A percentile compares a stretch with the other conserved stretches of the same genome.
These are phyloP conservation scores for Lucifuga dentata DNA, from an alignment of 2,113 vertebrate species.

Conservation along the genomic window DNA sequence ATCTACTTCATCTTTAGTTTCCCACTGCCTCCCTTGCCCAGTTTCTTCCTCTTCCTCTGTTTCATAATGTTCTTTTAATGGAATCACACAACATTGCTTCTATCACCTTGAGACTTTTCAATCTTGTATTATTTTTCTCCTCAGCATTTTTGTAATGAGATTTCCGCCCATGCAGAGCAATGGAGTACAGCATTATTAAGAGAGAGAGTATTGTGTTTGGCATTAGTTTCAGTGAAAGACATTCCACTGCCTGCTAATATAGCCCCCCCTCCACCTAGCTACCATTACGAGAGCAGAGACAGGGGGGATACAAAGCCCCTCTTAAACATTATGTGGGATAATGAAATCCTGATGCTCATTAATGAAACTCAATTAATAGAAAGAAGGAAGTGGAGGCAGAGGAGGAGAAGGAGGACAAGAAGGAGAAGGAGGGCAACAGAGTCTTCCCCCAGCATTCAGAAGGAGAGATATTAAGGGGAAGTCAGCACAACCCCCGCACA, in stretches of 20 bases:
- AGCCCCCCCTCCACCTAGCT: slow-evolving; percentile 31
- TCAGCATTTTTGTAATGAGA: slow-evolving; percentile 82
- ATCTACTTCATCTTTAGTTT: slow-evolving; percentile 33
- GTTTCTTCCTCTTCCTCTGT: slow-evolving; percentile 38
- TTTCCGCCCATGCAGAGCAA: slow-evolving; percentile 81
- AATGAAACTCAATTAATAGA: slow-evolving; percentile 85
- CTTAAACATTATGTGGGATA: slow-evolving; percentile 74
- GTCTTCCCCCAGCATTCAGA: slow-evolving; percentile 59
- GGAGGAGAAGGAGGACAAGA: slow-evolving; percentile 51
- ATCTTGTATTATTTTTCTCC: slow-evolving; percentile 77
- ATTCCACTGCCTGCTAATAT: slow-evolving; percentile 65
- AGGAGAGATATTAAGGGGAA: slow-evolving; percentile 70
- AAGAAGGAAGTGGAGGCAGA: slow-evolving; percentile 53
- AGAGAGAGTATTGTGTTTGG: slow-evolving; percentile 71
- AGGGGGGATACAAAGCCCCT: slow-evolving; percentile 24
- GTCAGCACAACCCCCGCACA: slow-evolving; percentile 66
- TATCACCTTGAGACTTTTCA: slow-evolving; percentile 75
- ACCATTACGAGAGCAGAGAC: slow-evolving; percentile 64
- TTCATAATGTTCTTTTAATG: slow-evolving; percentile 72
- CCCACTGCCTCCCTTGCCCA: slow-evolving; percentile 3
- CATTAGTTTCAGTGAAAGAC: slow-evolving; percentile 70
- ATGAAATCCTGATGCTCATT: slow-evolving; percentile 86
- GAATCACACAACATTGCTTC: slow-evolving; percentile 75
- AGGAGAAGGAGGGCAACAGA: slow-evolving; percentile 64
- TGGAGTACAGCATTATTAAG: slow-evolving; percentile 79